Base-by-base conservation (phyloP, 2,888 invertebrate species). In the Cabera pusaria region DNA sequence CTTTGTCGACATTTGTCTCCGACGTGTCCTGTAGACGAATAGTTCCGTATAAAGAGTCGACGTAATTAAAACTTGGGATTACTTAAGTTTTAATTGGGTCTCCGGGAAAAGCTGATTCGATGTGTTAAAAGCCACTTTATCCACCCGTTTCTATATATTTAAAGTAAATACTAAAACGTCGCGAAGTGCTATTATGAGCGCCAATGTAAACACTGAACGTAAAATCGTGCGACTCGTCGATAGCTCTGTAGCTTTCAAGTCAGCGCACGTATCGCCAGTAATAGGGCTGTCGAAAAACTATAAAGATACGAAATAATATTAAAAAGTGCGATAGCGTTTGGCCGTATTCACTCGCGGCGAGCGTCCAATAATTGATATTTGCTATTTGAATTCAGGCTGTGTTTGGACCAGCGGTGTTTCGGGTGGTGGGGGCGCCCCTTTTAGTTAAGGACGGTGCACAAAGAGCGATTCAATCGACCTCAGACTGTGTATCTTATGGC, bases 311-410 rank as follows among this genome's bases (percentile, higher is more conserved):
- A 50, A 44, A 46, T 50, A 40, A 49, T 48, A 49, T 49, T 48
- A 43, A 45, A 45, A 52, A 44, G 26, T 38, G 27, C 12, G 40
- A 12, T 26, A 20, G 26, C 25, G 18, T 33, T 44, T 31, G 40
- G 44, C 42, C 31, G 25, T 24, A 29, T 31, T 39, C 31, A 10
- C 23, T 11, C 29, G 29, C 29, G 34, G 35, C 14, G 22, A 14
- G 14, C 17, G 24, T 17, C 33, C 36, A 37, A 45, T 52, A 53
- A 53, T 50, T 50, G 50, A 53, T 79, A 78, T 77, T 77, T 74
- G 64, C 70, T 64, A 75, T 79, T 74, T 71, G 69, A 72, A 80
- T 78, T 76, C 78, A 68, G 64, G 57, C 64, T 55, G 70, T 63
- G 72, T 69, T 64, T 57, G 57, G 56, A 51, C 49, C 20, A 41